phyloP scores from a whole-genome alignment of 2,888 invertebrate genomes.

The Agelastica alni region DNA sequence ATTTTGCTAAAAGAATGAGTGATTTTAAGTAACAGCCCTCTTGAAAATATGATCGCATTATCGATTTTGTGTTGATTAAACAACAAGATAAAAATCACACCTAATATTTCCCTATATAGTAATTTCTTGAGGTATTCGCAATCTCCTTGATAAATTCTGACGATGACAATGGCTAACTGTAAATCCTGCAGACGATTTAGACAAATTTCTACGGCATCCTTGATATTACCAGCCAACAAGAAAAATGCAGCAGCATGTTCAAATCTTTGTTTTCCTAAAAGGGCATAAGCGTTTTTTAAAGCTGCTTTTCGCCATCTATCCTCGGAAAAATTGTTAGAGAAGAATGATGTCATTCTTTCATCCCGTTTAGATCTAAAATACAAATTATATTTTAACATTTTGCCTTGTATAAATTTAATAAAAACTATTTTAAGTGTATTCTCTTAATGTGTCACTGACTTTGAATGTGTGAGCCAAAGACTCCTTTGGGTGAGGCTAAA shows the following conservation, averaged over 20 bases:
- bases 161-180: conserved; percentile 92
- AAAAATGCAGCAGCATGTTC: conserved; percentile 99
- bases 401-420: too few relatives aligned
- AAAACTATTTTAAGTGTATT: too few relatives aligned
- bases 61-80: too few relatives aligned
- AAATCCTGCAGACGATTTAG: conserved; percentile 91
- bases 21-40: too few relatives aligned
- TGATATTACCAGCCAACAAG: conserved; percentile 88
- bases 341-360: conserved; percentile 93
- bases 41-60: too few relatives aligned
- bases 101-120: conserved; percentile 78
- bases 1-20: too few relatives aligned
- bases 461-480: too few relatives aligned
- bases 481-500: too few relatives aligned
- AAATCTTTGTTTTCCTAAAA: conserved; percentile 92
- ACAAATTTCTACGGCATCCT: conserved; percentile 95
- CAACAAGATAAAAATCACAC: too few relatives aligned
- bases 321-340: conserved; percentile 90
- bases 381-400: too few relatives aligned
- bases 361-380: conserved; percentile 74
- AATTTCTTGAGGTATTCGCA: conserved; percentile 73
- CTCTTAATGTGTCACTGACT: too few relatives aligned
- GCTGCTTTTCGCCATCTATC: conserved; percentile 98
- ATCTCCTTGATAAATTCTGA: conserved; percentile 87
- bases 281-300: conserved; percentile 95